A percentile compares a stretch with the other conserved stretches of the same genome.
Conservation (phyloP, 1,140 invertebrate genomes). For the Papilio polyxenes region DNA sequence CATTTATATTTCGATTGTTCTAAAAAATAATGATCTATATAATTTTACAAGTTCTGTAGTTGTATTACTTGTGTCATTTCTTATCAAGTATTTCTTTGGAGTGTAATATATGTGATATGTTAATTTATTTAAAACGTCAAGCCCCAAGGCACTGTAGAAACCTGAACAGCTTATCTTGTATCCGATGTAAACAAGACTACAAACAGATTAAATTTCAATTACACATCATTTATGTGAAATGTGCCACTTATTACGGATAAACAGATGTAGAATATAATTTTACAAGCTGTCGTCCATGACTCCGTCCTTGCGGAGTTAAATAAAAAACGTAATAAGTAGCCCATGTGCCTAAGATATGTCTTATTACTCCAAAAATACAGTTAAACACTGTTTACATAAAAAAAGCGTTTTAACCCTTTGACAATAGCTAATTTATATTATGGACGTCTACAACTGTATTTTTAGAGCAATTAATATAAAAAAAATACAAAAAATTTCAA, state of each 20-base stretch:
- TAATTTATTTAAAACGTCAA: not conserved
- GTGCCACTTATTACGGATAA: not conserved
- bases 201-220: not conserved
- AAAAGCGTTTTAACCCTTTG: too few species aligned
- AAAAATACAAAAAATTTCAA: too few species aligned
- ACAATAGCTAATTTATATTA: too few species aligned
- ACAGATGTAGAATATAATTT: not conserved
- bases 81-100: not conserved
- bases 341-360: too few species aligned
- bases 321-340: too few species aligned
- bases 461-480: too few species aligned
- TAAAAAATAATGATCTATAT: too few species aligned
- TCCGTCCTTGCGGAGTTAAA: too few species aligned
- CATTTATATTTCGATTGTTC: not conserved
- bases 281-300: not conserved
- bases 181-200: constrained; percentile 4
- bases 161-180: not conserved
- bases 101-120: too few species aligned
- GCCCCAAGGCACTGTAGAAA: constrained; percentile 5
- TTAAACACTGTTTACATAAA: too few species aligned
- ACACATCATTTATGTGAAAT: constrained; percentile 11
- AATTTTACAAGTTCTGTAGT: not conserved
- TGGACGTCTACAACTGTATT: too few species aligned
- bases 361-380: too few species aligned
- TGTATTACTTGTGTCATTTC: not conserved